Base-by-base conservation (phyloP, 2,888 invertebrate species). In the Ichneumoninae sp. region DNA sequence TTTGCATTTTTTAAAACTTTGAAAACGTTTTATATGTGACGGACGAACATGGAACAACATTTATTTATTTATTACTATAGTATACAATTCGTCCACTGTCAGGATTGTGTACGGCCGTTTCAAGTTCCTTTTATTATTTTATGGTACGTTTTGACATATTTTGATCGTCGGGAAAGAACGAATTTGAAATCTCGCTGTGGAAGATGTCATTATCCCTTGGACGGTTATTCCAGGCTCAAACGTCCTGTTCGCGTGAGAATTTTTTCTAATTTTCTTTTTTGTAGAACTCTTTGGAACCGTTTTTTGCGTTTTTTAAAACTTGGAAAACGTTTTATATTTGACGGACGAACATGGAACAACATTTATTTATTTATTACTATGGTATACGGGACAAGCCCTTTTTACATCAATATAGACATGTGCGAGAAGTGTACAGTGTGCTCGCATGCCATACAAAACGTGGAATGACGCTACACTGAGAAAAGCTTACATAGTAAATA, bases 41-140 rank as follows among this genome's bases (percentile, higher is more conserved):
- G 44, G 1, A 47, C 44, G 44, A 47, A 47, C 16, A 16, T 16
- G 44, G 16, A 47, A 4, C 3, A 16, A 16, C 16, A 60, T 7
- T 62, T 3, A 26, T 26, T 26, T 26, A 26, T 26, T 26, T 26
- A 26, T 26, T 26, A 26, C 3, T 3, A 26, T 26, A 26, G 26
- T 26, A 26, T 26, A 57, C 68, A 26, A 19, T 60, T 60, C 54
- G 71, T 72, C 54, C 77, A 54, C 54, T 22, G 44, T 40, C 19
- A 80, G 70, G 33, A 44, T 47, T 69, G 33, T 30, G 65, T 65
- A 44, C 76, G 40, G 22, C 36, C 6, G 62, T 76, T 71, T 83
- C 75, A 65, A 69, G 50, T 83, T 80, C 76, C 80, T 83, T 72
- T 83, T 80, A 13, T 72, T 50, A 60, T 57, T 80, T 68, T 52